A percentile compares a stretch with the other conserved stretches of the same genome.
phyloP scores from a whole-genome alignment of 2,113 vertebrate genomes.

The Heptranchias perlo region DNA sequence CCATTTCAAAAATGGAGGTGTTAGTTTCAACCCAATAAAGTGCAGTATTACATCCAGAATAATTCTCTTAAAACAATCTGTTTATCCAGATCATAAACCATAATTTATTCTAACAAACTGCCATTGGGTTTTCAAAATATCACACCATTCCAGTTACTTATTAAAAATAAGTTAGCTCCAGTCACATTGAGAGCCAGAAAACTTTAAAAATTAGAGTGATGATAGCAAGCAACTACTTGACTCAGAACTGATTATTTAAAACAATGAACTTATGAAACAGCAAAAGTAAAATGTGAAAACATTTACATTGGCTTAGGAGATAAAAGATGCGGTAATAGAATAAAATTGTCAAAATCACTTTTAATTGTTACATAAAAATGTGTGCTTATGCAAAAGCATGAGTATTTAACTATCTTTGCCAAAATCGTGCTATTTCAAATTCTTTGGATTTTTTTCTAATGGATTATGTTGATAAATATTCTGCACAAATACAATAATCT shows the following conservation, averaged over 20 bases:
- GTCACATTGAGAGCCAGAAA: background rate
- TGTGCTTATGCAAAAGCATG: background rate
- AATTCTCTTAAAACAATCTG: background rate
- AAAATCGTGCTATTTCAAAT: background rate
- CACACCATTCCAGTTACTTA: background rate
- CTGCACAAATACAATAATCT: background rate
- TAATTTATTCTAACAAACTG: background rate
- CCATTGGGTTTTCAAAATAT: background rate
- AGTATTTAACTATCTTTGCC: background rate
- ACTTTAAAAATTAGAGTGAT: background rate
- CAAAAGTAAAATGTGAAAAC: no score
- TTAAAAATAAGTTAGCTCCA: background rate
- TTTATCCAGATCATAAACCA: background rate
- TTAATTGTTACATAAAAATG: no score
- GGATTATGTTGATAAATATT: background rate
- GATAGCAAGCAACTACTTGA: background rate
- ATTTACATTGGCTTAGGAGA: no score
- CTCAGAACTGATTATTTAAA: no score
- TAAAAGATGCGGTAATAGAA: no score
- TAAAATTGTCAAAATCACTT: background rate
- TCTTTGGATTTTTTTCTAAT: background rate
- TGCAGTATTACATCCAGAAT: background rate
- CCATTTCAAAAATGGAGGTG: background rate
- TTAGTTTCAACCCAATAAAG: background rate
- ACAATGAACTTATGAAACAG: background rate